phyloP scores from a whole-genome alignment of 2,888 invertebrate genomes.

The Cephus pygmeus region DNA sequence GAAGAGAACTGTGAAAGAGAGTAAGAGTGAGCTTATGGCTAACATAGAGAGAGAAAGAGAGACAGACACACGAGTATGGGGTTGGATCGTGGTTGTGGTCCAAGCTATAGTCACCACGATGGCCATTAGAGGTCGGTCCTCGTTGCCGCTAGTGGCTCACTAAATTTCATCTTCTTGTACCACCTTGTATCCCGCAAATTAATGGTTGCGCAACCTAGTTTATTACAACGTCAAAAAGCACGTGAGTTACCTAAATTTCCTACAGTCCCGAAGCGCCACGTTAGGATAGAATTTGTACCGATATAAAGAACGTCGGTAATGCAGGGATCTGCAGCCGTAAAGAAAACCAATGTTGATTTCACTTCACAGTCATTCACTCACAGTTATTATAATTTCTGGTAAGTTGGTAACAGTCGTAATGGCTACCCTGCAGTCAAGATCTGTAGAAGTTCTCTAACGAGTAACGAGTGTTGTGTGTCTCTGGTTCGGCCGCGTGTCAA shows the following conservation, averaged over 20 bases:
- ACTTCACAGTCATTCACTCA: background rate
- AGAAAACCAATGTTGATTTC: background rate
- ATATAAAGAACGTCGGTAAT: no score
- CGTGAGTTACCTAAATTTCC: background rate
- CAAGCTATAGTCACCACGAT: constrained; percentile 55
- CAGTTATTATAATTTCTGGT: background rate
- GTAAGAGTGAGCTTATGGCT: background rate
- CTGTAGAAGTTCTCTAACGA: background rate
- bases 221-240: constrained; percentile 9
- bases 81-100: constrained; percentile 48
- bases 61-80: constrained; percentile 24
- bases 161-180: constrained; percentile 61
- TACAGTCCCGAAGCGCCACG: background rate
- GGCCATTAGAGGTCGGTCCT: constrained; percentile 61
- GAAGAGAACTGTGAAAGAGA: constrained; percentile 1
- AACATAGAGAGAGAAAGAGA: constrained; percentile 10
- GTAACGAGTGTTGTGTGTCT: constrained; percentile 44
- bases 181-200: constrained; percentile 57
- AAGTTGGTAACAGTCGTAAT: background rate
- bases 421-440: background rate
- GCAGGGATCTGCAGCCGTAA: background rate
- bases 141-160: constrained; percentile 61
- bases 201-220: constrained; percentile 49
- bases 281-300: background rate
- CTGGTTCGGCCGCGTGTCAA: constrained; percentile 31